Conservation (phyloP, 2,113 vertebrate genomes). For the Megaleporinus macrocephalus region DNA sequence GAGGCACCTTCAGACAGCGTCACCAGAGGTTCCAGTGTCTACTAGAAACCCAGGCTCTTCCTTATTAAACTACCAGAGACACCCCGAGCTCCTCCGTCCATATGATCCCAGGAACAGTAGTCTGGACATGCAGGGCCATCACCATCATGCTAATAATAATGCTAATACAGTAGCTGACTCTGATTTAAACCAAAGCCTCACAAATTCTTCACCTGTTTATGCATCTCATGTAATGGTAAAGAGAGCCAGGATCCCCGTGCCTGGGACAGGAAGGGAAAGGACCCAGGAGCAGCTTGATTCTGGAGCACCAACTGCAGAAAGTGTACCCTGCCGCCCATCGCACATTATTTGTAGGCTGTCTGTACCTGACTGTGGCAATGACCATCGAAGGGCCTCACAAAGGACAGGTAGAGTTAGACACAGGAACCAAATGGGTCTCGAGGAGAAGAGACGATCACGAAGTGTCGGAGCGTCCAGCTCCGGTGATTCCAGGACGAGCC, state of each 20-base stretch:
- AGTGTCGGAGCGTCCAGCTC: constrained; percentile 85
- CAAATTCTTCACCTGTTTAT: constrained; percentile 58
- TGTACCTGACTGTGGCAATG: constrained; percentile 54
- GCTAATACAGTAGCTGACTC: background rate
- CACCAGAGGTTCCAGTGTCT: constrained; percentile 64
- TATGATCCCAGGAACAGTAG: constrained; percentile 85
- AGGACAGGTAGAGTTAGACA: constrained; percentile 83
- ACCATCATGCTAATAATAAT: constrained; percentile 23
- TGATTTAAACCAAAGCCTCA: constrained; percentile 7
- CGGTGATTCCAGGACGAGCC: constrained; percentile 55
- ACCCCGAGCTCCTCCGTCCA: constrained; percentile 87
- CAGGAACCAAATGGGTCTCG: constrained; percentile 79
- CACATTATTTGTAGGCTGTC: constrained; percentile 33
- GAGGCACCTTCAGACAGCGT: constrained; percentile 12
- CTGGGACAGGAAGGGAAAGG: constrained; percentile 61
- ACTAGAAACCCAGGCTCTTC: constrained; percentile 61
- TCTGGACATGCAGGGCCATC: constrained; percentile 59
- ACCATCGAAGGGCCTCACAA: constrained; percentile 76
- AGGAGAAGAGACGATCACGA: constrained; percentile 86
- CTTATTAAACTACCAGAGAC: constrained; percentile 84
- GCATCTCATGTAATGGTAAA: constrained; percentile 54
- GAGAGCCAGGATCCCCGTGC: constrained; percentile 72
- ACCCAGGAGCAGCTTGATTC: constrained; percentile 42
- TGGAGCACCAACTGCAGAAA: constrained; percentile 31
- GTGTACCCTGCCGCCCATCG: constrained; percentile 13